A percentile compares a stretch with the other conserved stretches of the same genome.
phyloP scores from a whole-genome alignment of 2,113 vertebrate species.

The Colossoma macropomum region DNA sequence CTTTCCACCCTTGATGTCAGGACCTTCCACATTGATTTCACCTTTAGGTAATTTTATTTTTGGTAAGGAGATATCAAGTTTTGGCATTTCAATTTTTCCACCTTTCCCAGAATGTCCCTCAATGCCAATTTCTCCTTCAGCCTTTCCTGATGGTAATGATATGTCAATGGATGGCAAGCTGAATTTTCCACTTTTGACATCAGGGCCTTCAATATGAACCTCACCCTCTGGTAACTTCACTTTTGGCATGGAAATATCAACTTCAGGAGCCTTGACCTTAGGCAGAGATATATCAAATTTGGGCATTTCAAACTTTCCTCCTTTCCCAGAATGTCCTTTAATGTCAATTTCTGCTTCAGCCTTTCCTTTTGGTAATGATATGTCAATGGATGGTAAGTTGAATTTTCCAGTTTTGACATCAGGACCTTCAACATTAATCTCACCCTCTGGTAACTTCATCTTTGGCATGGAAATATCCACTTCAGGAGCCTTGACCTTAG shows the following conservation, averaged over 20 bases:
- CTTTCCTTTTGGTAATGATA: constrained; percentile 59
- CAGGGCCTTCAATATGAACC: constrained; percentile 17
- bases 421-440: background rate
- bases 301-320: constrained; percentile 33
- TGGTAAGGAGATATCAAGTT: constrained; percentile 26
- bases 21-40: background rate
- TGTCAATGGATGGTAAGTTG: constrained; percentile 28
- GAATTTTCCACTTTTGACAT: constrained; percentile 33
- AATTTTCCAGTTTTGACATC: constrained; percentile 31
- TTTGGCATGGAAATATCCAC: constrained; percentile 54
- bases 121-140: constrained; percentile 39
- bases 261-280: constrained; percentile 54
- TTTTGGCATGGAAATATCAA: constrained; percentile 49
- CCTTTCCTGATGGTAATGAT: constrained; percentile 57
- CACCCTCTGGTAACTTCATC: constrained; percentile 52
- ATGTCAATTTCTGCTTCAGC: background rate
- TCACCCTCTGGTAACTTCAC: background rate
- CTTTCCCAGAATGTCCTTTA: background rate
- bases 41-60: background rate
- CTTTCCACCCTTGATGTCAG: constrained; percentile 39
- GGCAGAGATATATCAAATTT: constrained; percentile 66
- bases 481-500: constrained; percentile 60
- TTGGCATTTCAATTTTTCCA: constrained; percentile 63
- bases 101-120: too few species aligned
- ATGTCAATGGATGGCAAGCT: constrained; percentile 41